Conservation (phyloP, 2,113 vertebrate genomes). For the Rhea pennata region DNA sequence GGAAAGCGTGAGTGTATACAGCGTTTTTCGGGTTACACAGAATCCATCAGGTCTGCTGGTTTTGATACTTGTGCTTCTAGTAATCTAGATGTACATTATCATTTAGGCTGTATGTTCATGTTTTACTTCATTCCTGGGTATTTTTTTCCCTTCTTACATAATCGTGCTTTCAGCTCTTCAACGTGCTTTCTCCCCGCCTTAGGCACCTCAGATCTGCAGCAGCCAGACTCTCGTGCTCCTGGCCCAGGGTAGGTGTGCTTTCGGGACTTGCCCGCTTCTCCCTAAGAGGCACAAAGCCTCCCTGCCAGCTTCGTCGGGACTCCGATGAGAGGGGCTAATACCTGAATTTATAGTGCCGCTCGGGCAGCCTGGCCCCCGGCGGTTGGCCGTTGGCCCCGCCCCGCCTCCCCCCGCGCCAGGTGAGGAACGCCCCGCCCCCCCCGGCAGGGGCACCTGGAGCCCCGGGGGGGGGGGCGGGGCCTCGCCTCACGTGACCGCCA, state of each 20-base stretch:
- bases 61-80: background rate
- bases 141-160: background rate
- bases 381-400: no score
- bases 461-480: no score
- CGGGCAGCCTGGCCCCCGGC: no score
- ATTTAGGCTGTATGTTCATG: background rate
- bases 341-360: no score
- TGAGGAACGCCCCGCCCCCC: background rate
- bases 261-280: no score
- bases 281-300: no score
- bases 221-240: no score
- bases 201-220: background rate
- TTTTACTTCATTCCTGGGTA: background rate
- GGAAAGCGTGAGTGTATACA: background rate
- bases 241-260: no score
- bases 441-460: background rate
- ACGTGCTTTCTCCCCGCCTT: background rate
- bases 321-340: no score
- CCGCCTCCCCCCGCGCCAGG: no score
- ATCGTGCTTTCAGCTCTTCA: background rate
- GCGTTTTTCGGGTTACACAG: background rate
- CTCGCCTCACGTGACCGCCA: background rate
- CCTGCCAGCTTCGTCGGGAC: no score
- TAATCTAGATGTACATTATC: background rate
- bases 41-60: background rate